Percentiles rank a stretch among this genome's conserved stretches.
Evolutionary conservation across 1,140 invertebrate genomes (phyloP).

Genomic region (Spodoptera litura): DNA sequence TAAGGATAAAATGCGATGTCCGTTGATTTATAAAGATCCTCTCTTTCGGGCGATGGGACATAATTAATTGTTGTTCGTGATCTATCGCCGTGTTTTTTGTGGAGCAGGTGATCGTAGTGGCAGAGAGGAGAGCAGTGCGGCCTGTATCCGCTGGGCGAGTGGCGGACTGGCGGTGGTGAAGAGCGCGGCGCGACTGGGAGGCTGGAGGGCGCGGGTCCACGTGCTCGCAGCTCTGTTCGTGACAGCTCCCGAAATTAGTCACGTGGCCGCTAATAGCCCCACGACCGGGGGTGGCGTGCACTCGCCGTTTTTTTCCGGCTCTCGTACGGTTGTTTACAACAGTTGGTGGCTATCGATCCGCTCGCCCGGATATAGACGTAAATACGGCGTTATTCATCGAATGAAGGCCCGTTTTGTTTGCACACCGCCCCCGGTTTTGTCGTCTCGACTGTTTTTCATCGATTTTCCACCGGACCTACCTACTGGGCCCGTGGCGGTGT

Average conservation of each 20-base stretch:
- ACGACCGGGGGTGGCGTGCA: conserved; percentile 65
- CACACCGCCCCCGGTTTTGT: conserved; percentile 60
- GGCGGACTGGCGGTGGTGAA: neutral
- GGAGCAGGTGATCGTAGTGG: conserved; percentile 47
- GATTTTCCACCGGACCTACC: conserved; percentile 65
- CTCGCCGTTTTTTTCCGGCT: conserved; percentile 71
- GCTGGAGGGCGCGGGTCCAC: conserved; percentile 58
- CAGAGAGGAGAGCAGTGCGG: neutral
- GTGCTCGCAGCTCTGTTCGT: conserved; percentile 66
- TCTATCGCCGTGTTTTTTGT: conserved; percentile 61
- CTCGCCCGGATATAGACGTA: conserved; percentile 62
- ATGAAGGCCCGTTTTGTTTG: conserved; percentile 61
- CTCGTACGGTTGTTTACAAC: conserved; percentile 77
- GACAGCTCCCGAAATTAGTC: conserved; percentile 82
- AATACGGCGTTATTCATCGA: conserved; percentile 71
- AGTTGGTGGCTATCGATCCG: conserved; percentile 81
- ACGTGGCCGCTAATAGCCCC: conserved; percentile 79
- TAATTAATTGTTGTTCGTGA: conserved; percentile 72
- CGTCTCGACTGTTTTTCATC: conserved; percentile 73
- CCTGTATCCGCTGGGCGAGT: neutral
- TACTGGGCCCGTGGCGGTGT: conserved; percentile 21
- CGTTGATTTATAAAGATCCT: conserved; percentile 79
- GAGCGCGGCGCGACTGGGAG: conserved; percentile 17
- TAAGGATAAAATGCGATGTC: conserved; percentile 77
- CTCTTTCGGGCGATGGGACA: conserved; percentile 66